phyloP scores from a whole-genome alignment of 2,888 invertebrate species.

The Petrolisthes manimaculis region DNA sequence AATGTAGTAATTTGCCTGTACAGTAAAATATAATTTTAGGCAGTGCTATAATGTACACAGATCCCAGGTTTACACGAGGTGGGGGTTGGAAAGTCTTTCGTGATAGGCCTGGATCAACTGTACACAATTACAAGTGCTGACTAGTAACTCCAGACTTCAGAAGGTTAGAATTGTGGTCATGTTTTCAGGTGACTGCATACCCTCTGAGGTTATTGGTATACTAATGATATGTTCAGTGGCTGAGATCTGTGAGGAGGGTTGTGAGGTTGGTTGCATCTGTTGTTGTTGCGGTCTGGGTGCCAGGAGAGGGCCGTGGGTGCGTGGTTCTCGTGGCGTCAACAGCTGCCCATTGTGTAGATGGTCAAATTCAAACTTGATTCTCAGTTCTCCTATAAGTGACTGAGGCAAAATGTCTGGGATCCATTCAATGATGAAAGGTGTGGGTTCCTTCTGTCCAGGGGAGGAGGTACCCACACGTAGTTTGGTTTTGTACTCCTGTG shows the following conservation, averaged over 20 bases:
- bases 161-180: slow-evolving; percentile 60
- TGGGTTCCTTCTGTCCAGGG: slow-evolving; percentile 74
- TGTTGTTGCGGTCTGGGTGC: slow-evolving; percentile 51
- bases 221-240: slow-evolving; percentile 55
- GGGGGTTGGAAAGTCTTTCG: too few species aligned
- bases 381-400: slow-evolving; percentile 80
- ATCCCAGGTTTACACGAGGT: too few species aligned
- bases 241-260: slow-evolving; percentile 38
- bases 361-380: slow-evolving; percentile 80
- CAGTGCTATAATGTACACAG: too few species aligned
- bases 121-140: neutral
- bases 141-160: slow-evolving; percentile 23
- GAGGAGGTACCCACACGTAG: slow-evolving; percentile 76
- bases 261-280: slow-evolving; percentile 31
- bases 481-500: slow-evolving; percentile 76
- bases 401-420: slow-evolving; percentile 79
- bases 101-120: too few species aligned
- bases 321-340: slow-evolving; percentile 44
- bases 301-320: slow-evolving; percentile 47
- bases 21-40: too few species aligned
- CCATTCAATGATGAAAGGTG: slow-evolving; percentile 82
- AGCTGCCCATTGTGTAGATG: slow-evolving; percentile 75
- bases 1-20: too few species aligned
- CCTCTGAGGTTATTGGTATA: slow-evolving; percentile 55
- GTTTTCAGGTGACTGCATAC: slow-evolving; percentile 47